These are phyloP conservation scores for Pterobdella sp. DNA, from an alignment of 2,888 invertebrate genomes.

Conservation along the genomic window DNA sequence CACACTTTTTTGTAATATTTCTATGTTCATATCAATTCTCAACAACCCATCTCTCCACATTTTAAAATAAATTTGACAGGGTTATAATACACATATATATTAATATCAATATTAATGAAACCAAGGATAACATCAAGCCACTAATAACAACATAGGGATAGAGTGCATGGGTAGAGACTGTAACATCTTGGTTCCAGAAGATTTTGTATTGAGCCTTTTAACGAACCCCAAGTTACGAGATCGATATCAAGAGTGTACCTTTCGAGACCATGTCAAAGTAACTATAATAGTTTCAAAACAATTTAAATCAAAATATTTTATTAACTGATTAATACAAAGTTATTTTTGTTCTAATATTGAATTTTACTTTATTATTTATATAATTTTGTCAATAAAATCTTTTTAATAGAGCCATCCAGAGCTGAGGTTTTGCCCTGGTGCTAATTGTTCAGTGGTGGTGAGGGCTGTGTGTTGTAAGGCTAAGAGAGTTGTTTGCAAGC, in stretches of 20 bases:
- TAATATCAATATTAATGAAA: no score
- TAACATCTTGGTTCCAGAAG: slow-evolving; percentile 86
- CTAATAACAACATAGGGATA: slow-evolving; percentile 59
- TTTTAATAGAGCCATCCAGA: slow-evolving; percentile 48
- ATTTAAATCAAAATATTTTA: not conserved
- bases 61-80: not conserved
- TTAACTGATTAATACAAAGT: no score
- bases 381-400: no score
- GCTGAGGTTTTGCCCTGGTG: slow-evolving; percentile 63
- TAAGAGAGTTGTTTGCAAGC: slow-evolving; percentile 77
- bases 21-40: no score
- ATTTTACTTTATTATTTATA: no score
- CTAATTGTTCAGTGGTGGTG: slow-evolving; percentile 78
- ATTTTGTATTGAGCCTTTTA: slow-evolving; percentile 79
- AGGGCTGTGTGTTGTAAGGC: slow-evolving; percentile 72
- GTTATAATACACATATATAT: no score
- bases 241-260: slow-evolving; percentile 89
- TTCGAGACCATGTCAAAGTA: slow-evolving; percentile 86
- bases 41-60: no score
- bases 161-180: slow-evolving; percentile 95
- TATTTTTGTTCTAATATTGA: no score
- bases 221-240: slow-evolving; percentile 73
- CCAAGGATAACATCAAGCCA: not conserved
- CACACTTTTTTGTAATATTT: no score
- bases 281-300: not conserved